Conservation (phyloP, 1,140 invertebrate genomes). For the Prorops nasuta region DNA sequence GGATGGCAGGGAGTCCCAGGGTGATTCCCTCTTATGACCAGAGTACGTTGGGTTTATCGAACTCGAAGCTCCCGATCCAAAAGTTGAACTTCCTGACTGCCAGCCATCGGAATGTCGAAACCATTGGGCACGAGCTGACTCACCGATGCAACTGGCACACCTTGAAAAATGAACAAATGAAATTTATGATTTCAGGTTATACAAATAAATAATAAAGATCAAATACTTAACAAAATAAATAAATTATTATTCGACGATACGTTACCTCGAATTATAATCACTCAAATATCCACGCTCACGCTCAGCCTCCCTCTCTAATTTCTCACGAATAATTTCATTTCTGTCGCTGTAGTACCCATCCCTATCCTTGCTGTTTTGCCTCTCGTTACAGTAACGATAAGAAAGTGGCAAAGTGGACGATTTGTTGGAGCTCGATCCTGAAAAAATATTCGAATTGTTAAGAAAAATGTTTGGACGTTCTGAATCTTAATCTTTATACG, state of each 20-base stretch:
- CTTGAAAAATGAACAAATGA: slow-evolving; percentile 57
- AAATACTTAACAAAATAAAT: not conserved
- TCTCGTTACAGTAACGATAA: slow-evolving; percentile 58
- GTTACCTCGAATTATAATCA: slow-evolving; percentile 78
- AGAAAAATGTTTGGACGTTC: not conserved
- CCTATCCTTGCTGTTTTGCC: slow-evolving; percentile 65
- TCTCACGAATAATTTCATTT: slow-evolving; percentile 74
- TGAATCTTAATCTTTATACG: not conserved
- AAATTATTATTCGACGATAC: not conserved
- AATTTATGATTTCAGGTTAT: no score
- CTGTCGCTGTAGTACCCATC: slow-evolving; percentile 86
- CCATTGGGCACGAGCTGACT: slow-evolving; percentile 81
- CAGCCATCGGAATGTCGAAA: slow-evolving; percentile 84
- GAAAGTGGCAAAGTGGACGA: slow-evolving; percentile 74
- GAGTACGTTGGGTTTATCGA: slow-evolving; percentile 47
- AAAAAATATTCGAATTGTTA: slow-evolving; percentile 8
- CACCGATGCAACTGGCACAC: slow-evolving; percentile 80
- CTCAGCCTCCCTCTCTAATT: slow-evolving; percentile 62
- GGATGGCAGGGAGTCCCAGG: slow-evolving; percentile 82
- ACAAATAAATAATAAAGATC: not conserved
- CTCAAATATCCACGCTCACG: slow-evolving; percentile 77
- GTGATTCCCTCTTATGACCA: slow-evolving; percentile 67
- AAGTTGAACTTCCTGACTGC: slow-evolving; percentile 74
- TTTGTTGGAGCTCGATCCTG: slow-evolving; percentile 60
- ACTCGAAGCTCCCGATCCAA: slow-evolving; percentile 61